Base-by-base conservation (phyloP, 2,888 invertebrate species). In the Callosobruchus maculatus region DNA sequence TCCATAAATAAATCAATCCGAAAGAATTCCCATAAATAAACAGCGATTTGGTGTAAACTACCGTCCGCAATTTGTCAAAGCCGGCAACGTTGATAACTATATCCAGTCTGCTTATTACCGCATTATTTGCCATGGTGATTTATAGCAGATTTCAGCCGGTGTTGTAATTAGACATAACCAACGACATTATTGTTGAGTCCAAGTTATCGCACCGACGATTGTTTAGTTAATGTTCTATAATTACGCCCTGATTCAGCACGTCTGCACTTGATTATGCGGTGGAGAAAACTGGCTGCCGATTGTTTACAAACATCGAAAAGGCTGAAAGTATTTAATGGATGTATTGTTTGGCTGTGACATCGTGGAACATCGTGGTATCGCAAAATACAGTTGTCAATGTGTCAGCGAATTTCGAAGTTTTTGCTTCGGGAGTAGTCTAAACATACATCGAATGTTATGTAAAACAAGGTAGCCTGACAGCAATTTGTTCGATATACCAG, bases 61-160 rank as follows among this genome's bases (percentile, higher is more conserved):
- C 9, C 13, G 49, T 18, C 18, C 49, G 49, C 49, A 75, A 68
- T 72, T 70, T 72, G 73, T 71, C 71, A 74, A 75, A 72, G 70
- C 72, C 72, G 74, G 72, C 74, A 74, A 73, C 73, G 67, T 26
- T 31, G 74, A 67, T 20, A 30, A 20, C 21, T 67, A 49, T 21
- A 71, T 70, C 72, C 49, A 9, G 21, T 49, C n/a, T 68, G 71
- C 73, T 76, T 78, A 78, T 78, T 76, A 78, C 72, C 74, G 75
- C 76, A 77, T 78, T 75, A 77, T 78, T 76, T 77, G 74, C 76
- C 73, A 75, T 76, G 76, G 74, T 80, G 80, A 80, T 80, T 80
- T 78, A 79, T 77, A 49, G 73, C 67, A n/a, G 67, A 20, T 68
- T 70, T 71, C 70, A 70, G n/a, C 74, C 20, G 21, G 68, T 74